Evolutionary conservation across 2,888 invertebrate species (phyloP).

Genomic region (Hemithea aestivaria): DNA sequence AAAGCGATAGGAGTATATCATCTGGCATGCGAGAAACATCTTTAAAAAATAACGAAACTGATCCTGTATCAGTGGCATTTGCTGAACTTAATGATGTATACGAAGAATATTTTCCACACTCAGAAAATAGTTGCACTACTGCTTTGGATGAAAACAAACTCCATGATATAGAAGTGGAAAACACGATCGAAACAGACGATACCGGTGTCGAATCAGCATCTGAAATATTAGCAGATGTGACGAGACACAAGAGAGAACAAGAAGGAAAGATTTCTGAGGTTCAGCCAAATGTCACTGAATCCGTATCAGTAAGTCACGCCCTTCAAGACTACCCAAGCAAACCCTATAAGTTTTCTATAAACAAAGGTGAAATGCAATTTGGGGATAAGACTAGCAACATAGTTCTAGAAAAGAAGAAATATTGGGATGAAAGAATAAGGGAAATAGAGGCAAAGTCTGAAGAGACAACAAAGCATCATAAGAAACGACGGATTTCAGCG

Average conservation of each 20-base stretch:
- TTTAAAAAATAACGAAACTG: slow-evolving; percentile 47
- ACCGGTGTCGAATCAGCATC: slow-evolving; percentile 72
- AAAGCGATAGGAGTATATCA: slow-evolving; percentile 58
- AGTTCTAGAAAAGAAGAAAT: slow-evolving; percentile 69
- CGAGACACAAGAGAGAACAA: slow-evolving; percentile 56
- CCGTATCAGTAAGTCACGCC: slow-evolving; percentile 72
- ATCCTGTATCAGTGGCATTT: slow-evolving; percentile 66
- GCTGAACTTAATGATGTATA: slow-evolving; percentile 67
- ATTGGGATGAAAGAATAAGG: slow-evolving; percentile 72
- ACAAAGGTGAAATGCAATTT: slow-evolving; percentile 46
- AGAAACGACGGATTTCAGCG: slow-evolving; percentile 49
- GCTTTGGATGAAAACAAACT: slow-evolving; percentile 37
- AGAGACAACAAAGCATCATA: slow-evolving; percentile 48
- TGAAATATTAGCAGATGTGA: slow-evolving; percentile 71
- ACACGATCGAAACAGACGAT: slow-evolving; percentile 28
- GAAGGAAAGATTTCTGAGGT: slow-evolving; percentile 77
- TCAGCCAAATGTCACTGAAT: slow-evolving; percentile 76
- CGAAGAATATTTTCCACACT: slow-evolving; percentile 55
- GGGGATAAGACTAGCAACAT: slow-evolving; percentile 55
- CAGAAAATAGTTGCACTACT: slow-evolving; percentile 43
- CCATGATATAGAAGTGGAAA: slow-evolving; percentile 28
- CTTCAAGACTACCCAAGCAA: slow-evolving; percentile 46
- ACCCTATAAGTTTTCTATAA: slow-evolving; percentile 16
- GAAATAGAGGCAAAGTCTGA: slow-evolving; percentile 64
- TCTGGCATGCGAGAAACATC: slow-evolving; percentile 46